phyloP scores from a whole-genome alignment of 2,797 vertebrate species.

The Parambassis ranga region DNA sequence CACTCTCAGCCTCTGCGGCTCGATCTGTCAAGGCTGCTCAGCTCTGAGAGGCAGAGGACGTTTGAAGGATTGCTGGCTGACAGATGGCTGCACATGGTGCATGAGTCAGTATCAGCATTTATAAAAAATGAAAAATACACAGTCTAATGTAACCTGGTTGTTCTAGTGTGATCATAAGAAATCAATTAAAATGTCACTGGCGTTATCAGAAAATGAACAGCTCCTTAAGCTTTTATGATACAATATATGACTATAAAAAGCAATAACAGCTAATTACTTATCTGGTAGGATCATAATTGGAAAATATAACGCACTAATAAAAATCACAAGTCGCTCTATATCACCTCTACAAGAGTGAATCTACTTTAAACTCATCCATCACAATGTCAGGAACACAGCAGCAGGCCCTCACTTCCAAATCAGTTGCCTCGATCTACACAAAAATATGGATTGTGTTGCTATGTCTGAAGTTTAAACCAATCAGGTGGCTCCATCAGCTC shows the following conservation, averaged over 20 bases:
- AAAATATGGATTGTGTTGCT: too few species aligned
- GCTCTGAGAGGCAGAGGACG: slow-evolving; percentile 28
- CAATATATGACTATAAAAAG: slow-evolving; percentile 11
- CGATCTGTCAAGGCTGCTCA: slow-evolving; percentile 56
- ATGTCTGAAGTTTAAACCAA: too few species aligned
- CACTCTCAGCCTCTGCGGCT: slow-evolving; percentile 21
- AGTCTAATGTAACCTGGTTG: slow-evolving; percentile 18
- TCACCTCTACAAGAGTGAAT: slow-evolving; percentile 38
- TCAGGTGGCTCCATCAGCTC: too few species aligned
- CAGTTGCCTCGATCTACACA: too few species aligned
- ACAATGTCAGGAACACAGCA: neutral
- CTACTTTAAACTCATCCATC: slow-evolving; percentile 30
- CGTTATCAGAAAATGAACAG: neutral
- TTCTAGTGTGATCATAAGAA: slow-evolving; percentile 19
- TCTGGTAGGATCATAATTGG: neutral
- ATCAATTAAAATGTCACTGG: too few species aligned
- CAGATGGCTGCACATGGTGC: slow-evolving; percentile 20
- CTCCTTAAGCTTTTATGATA: slow-evolving; percentile 1
- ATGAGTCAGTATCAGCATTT: slow-evolving; percentile 9
- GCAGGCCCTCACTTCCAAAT: too few species aligned
- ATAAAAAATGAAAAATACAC: slow-evolving; percentile 19
- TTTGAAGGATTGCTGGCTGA: slow-evolving; percentile 43
- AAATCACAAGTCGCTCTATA: slow-evolving; percentile 37
- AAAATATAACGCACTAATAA: slow-evolving; percentile 30
- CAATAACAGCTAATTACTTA: slow-evolving; percentile 11